Percentiles rank a stretch among this genome's conserved stretches.
Conservation (phyloP, 2,113 vertebrate genomes). For the Thamnophis sirtalis region DNA sequence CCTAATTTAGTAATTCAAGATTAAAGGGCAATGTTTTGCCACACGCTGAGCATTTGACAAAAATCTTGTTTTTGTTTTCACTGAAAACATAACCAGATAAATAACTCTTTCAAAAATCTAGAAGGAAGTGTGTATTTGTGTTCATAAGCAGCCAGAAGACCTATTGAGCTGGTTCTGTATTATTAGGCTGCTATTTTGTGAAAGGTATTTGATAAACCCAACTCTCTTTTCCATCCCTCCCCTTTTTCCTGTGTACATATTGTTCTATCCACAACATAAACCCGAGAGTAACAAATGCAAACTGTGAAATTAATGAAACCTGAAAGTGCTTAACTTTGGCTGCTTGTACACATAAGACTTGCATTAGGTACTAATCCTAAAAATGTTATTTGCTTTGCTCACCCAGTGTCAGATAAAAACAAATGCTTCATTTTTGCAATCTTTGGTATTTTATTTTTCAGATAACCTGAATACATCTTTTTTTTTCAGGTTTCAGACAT, state of each 20-base stretch:
- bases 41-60: not conserved
- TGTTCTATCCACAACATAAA: not conserved
- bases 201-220: not conserved
- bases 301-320: not conserved
- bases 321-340: not conserved
- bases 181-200: not conserved
- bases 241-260: not conserved
- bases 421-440: accelerated
- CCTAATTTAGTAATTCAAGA: not conserved
- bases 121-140: not conserved
- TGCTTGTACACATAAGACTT: not conserved
- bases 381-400: not conserved
- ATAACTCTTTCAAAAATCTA: not conserved
- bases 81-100: not conserved
- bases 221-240: not conserved
- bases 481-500: slow-evolving; percentile 10
- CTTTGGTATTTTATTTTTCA: not conserved
- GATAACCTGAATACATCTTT: slow-evolving; percentile 22
- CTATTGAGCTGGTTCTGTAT: not conserved
- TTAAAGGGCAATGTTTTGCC: not conserved
- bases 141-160: not conserved
- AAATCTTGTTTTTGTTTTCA: not conserved
- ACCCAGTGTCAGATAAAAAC: not conserved
- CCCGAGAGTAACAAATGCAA: not conserved
- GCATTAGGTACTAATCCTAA: not conserved